These are phyloP conservation scores for Kryptopterus vitreolus DNA, from an alignment of 2,797 vertebrate species.

Conservation along the genomic window DNA sequence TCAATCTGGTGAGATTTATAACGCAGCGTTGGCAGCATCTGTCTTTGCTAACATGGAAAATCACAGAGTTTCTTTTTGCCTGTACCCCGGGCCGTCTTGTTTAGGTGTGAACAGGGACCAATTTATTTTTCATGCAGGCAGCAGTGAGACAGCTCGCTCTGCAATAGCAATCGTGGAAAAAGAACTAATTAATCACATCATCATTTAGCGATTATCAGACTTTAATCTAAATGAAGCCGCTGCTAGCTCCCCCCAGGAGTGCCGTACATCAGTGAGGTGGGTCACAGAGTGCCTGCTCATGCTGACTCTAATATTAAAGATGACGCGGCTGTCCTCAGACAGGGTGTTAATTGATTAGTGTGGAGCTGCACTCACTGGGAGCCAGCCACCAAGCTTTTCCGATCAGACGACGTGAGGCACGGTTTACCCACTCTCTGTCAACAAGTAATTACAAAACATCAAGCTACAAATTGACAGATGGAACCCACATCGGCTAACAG, in stretches of 20 bases:
- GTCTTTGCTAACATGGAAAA: constrained; percentile 25
- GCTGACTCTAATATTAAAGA: constrained; percentile 64
- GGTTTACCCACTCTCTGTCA: constrained; percentile 72
- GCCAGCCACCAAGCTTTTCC: constrained; percentile 66
- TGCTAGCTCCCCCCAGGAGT: constrained; percentile 64
- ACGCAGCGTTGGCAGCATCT: constrained; percentile 3
- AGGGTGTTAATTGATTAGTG: constrained; percentile 79
- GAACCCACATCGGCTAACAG: constrained; percentile 37
- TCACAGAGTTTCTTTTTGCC: constrained; percentile 14
- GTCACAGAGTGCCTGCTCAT: constrained; percentile 57
- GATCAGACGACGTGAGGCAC: constrained; percentile 72
- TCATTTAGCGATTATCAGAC: constrained; percentile 73
- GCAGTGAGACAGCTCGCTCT: constrained; percentile 50
- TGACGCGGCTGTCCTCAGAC: constrained; percentile 63
- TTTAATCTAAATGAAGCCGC: constrained; percentile 60
- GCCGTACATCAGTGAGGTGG: constrained; percentile 68
- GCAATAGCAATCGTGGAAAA: constrained; percentile 51
- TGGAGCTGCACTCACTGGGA: constrained; percentile 66
- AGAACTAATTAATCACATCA: constrained; percentile 76
- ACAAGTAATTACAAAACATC: constrained; percentile 73
- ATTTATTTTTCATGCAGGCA: constrained; percentile 33
- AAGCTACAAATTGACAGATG: constrained; percentile 62
- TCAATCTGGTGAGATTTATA: constrained; percentile 3
- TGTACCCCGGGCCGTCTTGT: constrained; percentile 26
- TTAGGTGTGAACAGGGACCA: constrained; percentile 53